Percentiles rank a stretch among this genome's conserved stretches.
phyloP scores from a whole-genome alignment of 2,888 invertebrate species.

The Neoascia interrupta region DNA sequence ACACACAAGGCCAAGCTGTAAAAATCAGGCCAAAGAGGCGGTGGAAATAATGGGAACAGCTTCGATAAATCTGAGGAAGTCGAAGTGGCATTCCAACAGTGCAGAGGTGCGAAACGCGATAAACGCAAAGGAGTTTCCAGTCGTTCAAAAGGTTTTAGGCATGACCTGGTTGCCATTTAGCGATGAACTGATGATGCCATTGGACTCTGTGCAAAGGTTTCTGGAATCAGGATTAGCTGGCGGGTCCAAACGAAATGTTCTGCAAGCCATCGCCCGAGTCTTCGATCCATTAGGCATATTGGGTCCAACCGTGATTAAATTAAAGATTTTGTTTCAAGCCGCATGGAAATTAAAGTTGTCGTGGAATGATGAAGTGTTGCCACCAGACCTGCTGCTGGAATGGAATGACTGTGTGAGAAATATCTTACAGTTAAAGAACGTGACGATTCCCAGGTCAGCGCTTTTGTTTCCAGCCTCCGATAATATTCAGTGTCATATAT shows the following conservation, averaged over 20 bases:
- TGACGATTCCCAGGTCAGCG: not conserved
- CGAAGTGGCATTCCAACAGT: not conserved
- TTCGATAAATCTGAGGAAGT: not conserved
- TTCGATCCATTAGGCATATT: slow-evolving; percentile 2
- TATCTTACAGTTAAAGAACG: not conserved
- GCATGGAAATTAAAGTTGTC: not conserved
- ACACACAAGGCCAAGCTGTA: not conserved
- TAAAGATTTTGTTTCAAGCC: slow-evolving; percentile 11
- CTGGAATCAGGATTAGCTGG: not conserved
- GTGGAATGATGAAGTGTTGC: slow-evolving; percentile 1
- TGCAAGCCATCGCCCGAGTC: not conserved
- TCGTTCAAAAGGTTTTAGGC: slow-evolving; percentile 3
- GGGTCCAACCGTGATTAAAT: slow-evolving; percentile 3
- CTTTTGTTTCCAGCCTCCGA: not conserved
- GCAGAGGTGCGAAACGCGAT: not conserved
- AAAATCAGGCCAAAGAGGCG: not conserved
- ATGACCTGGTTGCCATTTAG: not conserved
- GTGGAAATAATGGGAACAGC: not conserved
- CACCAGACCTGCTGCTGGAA: not conserved
- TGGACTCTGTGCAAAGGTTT: not conserved
- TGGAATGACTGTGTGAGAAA: not conserved
- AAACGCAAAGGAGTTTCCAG: not conserved
- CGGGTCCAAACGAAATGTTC: not conserved
- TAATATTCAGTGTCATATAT: not conserved
- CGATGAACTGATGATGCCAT: not conserved